phyloP scores from a whole-genome alignment of 2,113 vertebrate species.

The Pelobates fuscus region DNA sequence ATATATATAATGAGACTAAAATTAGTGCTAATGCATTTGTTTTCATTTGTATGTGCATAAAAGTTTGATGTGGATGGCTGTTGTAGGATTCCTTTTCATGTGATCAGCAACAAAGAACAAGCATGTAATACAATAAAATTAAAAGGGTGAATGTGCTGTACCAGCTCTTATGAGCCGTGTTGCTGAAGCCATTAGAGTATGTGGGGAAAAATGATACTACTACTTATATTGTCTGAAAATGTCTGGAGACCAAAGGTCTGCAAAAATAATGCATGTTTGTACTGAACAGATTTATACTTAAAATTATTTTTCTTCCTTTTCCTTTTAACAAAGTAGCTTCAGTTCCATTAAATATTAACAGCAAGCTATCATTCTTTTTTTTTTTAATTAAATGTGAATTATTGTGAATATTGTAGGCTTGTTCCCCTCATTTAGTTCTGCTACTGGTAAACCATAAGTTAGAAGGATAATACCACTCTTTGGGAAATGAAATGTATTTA shows the following conservation, averaged over 20 bases:
- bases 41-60: slow-evolving; percentile 37
- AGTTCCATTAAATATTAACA: neutral
- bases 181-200: slow-evolving; percentile 39
- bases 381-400: neutral
- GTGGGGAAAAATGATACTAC: slow-evolving; percentile 38
- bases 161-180: slow-evolving; percentile 43
- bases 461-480: too few relatives aligned
- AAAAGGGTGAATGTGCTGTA: slow-evolving; percentile 46
- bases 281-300: slow-evolving; percentile 11
- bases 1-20: slow-evolving; percentile 23
- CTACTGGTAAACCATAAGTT: too few relatives aligned
- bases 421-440: too few relatives aligned
- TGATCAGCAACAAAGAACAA: slow-evolving; percentile 43
- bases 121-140: slow-evolving; percentile 49
- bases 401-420: too few relatives aligned
- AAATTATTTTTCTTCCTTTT: neutral
- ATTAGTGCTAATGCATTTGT: slow-evolving; percentile 31
- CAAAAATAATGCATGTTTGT: slow-evolving; percentile 39
- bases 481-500: too few relatives aligned
- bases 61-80: slow-evolving; percentile 33
- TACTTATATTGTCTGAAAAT: slow-evolving; percentile 19
- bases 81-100: slow-evolving; percentile 43
- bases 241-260: slow-evolving; percentile 39
- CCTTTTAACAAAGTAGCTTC: too few relatives aligned
- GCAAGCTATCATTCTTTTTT: neutral